Evolutionary conservation across 2,888 invertebrate genomes (phyloP), one percentile per base, ranked within the genome.

Genomic region (Ryuthela nishihirai): DNA sequence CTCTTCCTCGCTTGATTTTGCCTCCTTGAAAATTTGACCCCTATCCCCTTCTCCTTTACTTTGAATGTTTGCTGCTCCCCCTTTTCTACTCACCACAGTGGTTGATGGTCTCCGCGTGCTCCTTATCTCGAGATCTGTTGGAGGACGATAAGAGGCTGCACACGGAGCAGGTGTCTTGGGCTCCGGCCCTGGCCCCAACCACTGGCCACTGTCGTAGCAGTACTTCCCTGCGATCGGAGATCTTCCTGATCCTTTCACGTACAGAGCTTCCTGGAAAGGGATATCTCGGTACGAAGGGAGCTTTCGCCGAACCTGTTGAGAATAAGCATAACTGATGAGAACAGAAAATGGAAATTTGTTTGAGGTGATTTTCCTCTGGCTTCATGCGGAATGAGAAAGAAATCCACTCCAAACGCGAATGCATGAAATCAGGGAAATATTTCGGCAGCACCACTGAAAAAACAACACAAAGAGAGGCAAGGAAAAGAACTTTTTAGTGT

Each of bases 171-270:
- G n/a, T 4, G 21, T 7, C 34, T 15, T 36, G 1, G 60, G 60
- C 34, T 59, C 58, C 7, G 60, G 54, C 7, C 54, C 60, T 6
- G 60, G 60, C n/a, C 60, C 60, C 20, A 60, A 4, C 60, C 60
- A 60, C 17, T 45, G 38, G 0, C 60, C 60, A 2, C 54, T 60
- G 25, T 60, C 21, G 38, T 60, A 60, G 45, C 42, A 41, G 21
- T 54, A 60, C 17, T 60, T 60, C 1, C 60, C 60, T n/a, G 40
- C 7, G 34, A 49, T 38, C 2, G 43, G 6, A 20, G 35, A 21
- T 6, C 29, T 34, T 10, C 21, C 25, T 1, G 40, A 12, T 2
- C 40, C 44, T 21, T 41, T 60, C 41, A 49, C 43, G 29, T 48
- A 60, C 17, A 60, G 18, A 1, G 54, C 54, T 36, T 54, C 54